phyloP scores from a whole-genome alignment of 2,113 vertebrate species.

The Apteryx mantelli region DNA sequence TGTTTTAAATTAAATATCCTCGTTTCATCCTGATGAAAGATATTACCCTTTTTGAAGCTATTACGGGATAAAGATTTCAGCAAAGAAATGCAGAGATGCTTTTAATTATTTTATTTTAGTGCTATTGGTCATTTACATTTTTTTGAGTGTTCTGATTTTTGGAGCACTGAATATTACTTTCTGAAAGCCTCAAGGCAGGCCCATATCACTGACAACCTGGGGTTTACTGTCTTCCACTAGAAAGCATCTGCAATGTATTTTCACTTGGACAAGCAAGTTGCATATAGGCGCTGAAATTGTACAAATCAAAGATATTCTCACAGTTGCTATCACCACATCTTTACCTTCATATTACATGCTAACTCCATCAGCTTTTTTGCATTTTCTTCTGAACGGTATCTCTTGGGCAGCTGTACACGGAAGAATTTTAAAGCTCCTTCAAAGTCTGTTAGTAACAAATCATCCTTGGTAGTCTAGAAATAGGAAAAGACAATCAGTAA shows the following conservation, averaged over 20 bases:
- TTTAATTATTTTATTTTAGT: neutral
- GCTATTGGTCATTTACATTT: neutral
- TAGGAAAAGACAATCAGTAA: neutral
- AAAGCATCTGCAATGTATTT: neutral
- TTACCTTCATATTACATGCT: conserved; percentile 98
- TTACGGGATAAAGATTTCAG: neutral
- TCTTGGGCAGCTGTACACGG: conserved; percentile 96
- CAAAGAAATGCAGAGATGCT: neutral
- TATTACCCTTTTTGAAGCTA: neutral
- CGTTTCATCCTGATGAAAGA: neutral
- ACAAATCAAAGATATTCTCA: neutral
- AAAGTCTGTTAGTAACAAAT: conserved; percentile 94
- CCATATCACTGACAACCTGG: neutral
- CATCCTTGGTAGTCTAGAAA: conserved; percentile 93
- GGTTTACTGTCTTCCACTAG: neutral
- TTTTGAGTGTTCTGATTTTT: neutral
- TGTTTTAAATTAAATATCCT: neutral
- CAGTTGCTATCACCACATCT: neutral
- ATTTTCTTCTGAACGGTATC: conserved; percentile 97
- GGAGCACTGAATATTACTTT: neutral
- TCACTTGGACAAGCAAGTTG: neutral
- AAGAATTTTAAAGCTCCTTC: conserved; percentile 98
- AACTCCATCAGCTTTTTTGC: conserved; percentile 98
- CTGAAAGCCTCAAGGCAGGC: neutral
- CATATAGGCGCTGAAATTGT: neutral